Base-by-base conservation (phyloP, 2,113 vertebrate species). In the Callospermophilus lateralis region DNA sequence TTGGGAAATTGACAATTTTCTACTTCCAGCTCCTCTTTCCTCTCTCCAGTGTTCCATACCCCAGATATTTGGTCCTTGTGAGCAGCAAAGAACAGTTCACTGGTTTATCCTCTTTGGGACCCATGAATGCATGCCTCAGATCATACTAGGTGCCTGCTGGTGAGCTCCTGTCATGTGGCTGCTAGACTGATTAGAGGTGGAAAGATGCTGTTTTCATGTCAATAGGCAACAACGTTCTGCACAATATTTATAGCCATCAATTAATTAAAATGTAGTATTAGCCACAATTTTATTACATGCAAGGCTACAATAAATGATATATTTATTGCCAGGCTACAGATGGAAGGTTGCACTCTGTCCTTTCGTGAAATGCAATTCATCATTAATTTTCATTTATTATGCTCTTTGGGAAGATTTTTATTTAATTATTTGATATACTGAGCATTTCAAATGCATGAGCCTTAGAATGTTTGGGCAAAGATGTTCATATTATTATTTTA, bases 241-340 rank as follows among this genome's bases (percentile, higher is more conserved):
- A 65, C n/a, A 78, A 74, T 97, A 97, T 97, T 97, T 98, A 98
- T 86, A 94, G 68, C 89, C 67, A 90, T 88, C 85, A 98, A 97
- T 97, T 97, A 97, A 97, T 97, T 97, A 97, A 97, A 97, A 80
- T 65, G 61, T 90, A 93, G 72, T 53, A 95, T 83, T 95, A 97
- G n/a, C 37, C 94, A 80, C 68, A 88, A 97, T 88, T 97, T 96
- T 95, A 93, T 98, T 90, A 81, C 42, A 93, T 93, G 84, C 89
- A 96, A 93, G 89, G 90, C 89, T 92, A 97, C 87, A 97, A 92
- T 97, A 90, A 95, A 92, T 74, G 67, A 92, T 95, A 17, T 92
- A 79, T 97, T 97, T 95, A 96, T 92, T 96, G 48, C 55, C 37
- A 15, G 68, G 65, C 79, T 94, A 76, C 90, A 96, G 81, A 96